phyloP scores from a whole-genome alignment of 1,140 invertebrate species.

The Eciton burchellii region DNA sequence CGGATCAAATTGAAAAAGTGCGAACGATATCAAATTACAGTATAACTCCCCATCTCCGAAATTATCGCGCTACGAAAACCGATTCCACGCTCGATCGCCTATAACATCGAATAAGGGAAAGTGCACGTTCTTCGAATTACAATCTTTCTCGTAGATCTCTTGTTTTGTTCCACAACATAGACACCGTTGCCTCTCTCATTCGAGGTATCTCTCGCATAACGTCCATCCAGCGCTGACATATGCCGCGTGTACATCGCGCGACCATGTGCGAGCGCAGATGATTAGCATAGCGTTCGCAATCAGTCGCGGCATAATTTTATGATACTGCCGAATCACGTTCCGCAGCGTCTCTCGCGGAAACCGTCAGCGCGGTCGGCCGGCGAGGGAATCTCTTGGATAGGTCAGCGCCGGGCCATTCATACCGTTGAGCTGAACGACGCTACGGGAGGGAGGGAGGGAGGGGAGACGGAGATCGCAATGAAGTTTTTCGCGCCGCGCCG shows the following conservation, averaged over 20 bases:
- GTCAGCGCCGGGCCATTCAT: slow-evolving; percentile 52
- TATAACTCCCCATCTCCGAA: no score
- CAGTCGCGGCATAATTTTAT: slow-evolving; percentile 32
- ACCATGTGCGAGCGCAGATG: slow-evolving; percentile 24
- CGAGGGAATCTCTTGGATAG: slow-evolving; percentile 35
- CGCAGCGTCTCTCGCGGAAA: slow-evolving; percentile 30
- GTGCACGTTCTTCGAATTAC: not conserved
- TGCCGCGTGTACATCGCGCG: slow-evolving; percentile 12
- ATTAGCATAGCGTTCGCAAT: slow-evolving; percentile 16
- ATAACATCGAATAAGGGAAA: no score
- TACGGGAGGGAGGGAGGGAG: not conserved
- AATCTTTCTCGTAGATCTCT: not conserved
- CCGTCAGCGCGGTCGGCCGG: slow-evolving; percentile 15
- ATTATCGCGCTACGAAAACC: no score
- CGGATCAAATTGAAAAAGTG: no score
- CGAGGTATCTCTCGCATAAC: not conserved
- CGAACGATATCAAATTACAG: no score
- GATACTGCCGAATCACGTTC: slow-evolving; percentile 24
- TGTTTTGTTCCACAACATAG: no score
- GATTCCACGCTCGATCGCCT: no score
- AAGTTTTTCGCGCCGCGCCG: not conserved
- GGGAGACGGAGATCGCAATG: not conserved
- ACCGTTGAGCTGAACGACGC: slow-evolving; percentile 13
- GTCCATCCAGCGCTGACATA: slow-evolving; percentile 7
- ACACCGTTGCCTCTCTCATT: slow-evolving; percentile 12